Percentiles rank a stretch among this genome's conserved stretches.
These are phyloP conservation scores for Vireo altiloquus DNA, from an alignment of 2,113 vertebrate genomes.

Conservation along the genomic window DNA sequence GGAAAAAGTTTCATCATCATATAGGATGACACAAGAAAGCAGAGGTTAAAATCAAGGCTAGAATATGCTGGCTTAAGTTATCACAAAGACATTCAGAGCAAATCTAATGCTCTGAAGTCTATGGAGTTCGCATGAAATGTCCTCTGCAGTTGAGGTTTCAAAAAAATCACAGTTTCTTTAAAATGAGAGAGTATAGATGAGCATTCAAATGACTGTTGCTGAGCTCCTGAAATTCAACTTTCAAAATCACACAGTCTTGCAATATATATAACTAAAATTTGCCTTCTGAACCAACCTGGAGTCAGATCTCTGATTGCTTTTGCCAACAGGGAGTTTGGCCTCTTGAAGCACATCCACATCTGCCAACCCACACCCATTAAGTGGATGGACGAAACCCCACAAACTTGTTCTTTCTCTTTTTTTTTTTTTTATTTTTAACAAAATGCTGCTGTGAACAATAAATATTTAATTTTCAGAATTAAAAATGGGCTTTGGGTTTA, in stretches of 20 bases:
- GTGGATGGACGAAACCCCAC: neutral
- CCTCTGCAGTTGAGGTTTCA: neutral
- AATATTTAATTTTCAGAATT: constrained; percentile 19
- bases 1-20: neutral
- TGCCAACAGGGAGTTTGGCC: neutral
- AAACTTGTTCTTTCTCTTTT: neutral
- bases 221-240: neutral
- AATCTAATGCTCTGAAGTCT: neutral
- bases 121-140: neutral
- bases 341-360: neutral
- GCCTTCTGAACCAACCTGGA: neutral
- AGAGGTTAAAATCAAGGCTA: neutral
- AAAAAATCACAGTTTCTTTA: neutral
- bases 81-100: neutral
- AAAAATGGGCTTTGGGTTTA: neutral
- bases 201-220: neutral
- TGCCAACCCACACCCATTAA: neutral
- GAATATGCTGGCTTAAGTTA: neutral
- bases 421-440: neutral
- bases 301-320: rapidly evolving
- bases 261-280: neutral
- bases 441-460: neutral
- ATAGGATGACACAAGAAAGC: neutral
- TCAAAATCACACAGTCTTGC: neutral
- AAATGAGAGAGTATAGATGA: neutral